A percentile compares a stretch with the other conserved stretches of the same genome.
These are phyloP conservation scores for Casuarius casuarius DNA, from an alignment of 2,113 vertebrate species.

Conservation along the genomic window DNA sequence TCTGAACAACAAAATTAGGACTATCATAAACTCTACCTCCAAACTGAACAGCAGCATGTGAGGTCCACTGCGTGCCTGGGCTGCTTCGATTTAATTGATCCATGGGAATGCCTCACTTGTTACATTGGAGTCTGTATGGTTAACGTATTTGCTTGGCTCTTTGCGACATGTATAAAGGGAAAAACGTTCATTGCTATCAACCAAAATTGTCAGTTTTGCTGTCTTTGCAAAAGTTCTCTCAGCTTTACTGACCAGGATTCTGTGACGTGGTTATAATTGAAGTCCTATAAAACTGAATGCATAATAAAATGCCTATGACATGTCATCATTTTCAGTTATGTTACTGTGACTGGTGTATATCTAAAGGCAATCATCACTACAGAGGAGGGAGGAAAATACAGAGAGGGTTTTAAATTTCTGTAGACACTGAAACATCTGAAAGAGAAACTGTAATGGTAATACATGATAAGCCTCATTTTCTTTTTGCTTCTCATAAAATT, in stretches of 20 bases:
- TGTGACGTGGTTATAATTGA: neutral
- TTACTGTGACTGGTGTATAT: slow-evolving; percentile 29
- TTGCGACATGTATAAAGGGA: neutral
- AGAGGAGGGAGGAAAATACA: neutral
- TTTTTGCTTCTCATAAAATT: slow-evolving; percentile 21
- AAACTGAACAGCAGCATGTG: neutral
- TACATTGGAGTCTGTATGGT: neutral
- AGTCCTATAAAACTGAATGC: slow-evolving; percentile 37
- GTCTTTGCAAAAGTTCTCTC: slow-evolving; percentile 42
- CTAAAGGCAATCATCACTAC: slow-evolving; percentile 20
- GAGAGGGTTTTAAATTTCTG: slow-evolving; percentile 26
- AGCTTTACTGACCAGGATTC: slow-evolving; percentile 24
- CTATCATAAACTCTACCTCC: neutral
- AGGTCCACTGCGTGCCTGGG: neutral
- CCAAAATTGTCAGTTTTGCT: slow-evolving; percentile 2
- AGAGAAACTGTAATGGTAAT: slow-evolving; percentile 31
- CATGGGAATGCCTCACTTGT: accelerated
- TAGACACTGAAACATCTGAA: slow-evolving; percentile 40
- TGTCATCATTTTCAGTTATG: slow-evolving; percentile 39
- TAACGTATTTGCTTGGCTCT: slow-evolving; percentile 10
- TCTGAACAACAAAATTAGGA: neutral
- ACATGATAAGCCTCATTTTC: neutral
- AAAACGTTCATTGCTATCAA: slow-evolving; percentile 33
- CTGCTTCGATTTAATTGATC: neutral
- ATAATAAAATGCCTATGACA: slow-evolving; percentile 47